These are phyloP conservation scores for Passerina amoena DNA, from an alignment of 2,113 vertebrate genomes.

Conservation along the genomic window DNA sequence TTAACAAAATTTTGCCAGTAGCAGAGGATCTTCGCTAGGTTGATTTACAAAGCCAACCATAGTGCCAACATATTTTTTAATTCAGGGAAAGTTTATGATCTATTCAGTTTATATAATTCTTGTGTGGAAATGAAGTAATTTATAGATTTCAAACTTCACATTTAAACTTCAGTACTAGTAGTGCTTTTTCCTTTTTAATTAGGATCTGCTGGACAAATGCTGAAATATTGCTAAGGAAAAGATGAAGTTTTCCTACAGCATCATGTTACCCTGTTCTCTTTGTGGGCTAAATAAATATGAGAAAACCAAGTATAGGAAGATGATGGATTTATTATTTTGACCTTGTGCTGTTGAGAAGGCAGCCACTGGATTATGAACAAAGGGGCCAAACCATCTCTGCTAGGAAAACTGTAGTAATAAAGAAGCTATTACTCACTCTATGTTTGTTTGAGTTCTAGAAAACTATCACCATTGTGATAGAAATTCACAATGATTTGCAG, in stretches of 20 bases:
- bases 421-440: conserved; percentile 26
- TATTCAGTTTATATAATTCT: neutral
- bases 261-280: neutral
- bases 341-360: conserved; percentile 8
- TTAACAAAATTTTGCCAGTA: neutral
- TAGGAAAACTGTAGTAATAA: conserved; percentile 28
- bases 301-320: neutral
- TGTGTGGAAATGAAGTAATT: neutral
- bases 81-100: neutral
- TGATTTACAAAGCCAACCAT: neutral
- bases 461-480: neutral
- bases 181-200: conserved; percentile 2
- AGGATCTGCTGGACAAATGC: neutral
- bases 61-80: neutral
- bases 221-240: neutral
- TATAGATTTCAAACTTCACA: neutral
- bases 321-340: conserved; percentile 23
- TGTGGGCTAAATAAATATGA: conserved; percentile 5
- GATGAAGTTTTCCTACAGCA: neutral
- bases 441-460: conserved; percentile 24
- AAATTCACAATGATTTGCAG: conserved; percentile 31
- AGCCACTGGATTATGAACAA: neutral
- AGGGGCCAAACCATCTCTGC: neutral
- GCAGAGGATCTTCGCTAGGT: neutral
- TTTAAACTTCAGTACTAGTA: neutral